phyloP scores from a whole-genome alignment of 1,140 invertebrate genomes.

The Drosophila miranda region DNA sequence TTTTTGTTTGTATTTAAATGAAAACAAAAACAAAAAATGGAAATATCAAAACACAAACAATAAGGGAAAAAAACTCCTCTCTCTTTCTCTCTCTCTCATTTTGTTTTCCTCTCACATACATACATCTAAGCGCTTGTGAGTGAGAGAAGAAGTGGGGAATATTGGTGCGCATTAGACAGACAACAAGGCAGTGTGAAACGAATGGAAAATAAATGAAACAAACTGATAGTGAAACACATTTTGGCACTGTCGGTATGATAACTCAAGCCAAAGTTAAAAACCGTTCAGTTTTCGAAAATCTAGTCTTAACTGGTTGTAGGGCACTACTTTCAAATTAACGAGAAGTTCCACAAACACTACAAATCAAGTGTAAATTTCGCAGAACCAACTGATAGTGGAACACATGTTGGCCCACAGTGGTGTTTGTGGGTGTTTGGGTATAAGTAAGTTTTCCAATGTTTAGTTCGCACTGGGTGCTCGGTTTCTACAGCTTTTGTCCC shows the following conservation, averaged over 20 bases:
- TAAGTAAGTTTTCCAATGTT: not conserved
- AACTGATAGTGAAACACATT: constrained; percentile 71
- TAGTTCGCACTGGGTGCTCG: not conserved
- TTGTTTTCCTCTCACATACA: constrained; percentile 7
- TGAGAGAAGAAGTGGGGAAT: constrained; percentile 15
- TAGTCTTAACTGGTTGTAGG: too few relatives aligned
- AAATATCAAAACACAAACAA: constrained; percentile 49
- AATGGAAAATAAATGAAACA: constrained; percentile 47
- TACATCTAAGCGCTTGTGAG: constrained; percentile 5
- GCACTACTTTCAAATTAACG: too few relatives aligned
- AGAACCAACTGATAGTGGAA: too few relatives aligned
- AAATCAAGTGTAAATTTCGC: too few relatives aligned
- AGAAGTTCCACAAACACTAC: too few relatives aligned
- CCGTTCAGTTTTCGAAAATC: not conserved
- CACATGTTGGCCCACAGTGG: too few relatives aligned
- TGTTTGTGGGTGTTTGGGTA: too few relatives aligned
- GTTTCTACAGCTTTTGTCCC: constrained; percentile 8
- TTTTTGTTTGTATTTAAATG: constrained; percentile 40
- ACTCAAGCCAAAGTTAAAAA: not conserved
- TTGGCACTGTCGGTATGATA: constrained; percentile 33
- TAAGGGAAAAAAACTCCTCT: constrained; percentile 35
- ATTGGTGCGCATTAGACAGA: constrained; percentile 59
- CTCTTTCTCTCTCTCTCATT: not conserved
- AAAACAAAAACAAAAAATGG: constrained; percentile 29
- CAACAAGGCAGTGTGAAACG: constrained; percentile 50